These are phyloP conservation scores for Sebastes alutus DNA, from an alignment of 2,797 vertebrate species.

Conservation along the genomic window DNA sequence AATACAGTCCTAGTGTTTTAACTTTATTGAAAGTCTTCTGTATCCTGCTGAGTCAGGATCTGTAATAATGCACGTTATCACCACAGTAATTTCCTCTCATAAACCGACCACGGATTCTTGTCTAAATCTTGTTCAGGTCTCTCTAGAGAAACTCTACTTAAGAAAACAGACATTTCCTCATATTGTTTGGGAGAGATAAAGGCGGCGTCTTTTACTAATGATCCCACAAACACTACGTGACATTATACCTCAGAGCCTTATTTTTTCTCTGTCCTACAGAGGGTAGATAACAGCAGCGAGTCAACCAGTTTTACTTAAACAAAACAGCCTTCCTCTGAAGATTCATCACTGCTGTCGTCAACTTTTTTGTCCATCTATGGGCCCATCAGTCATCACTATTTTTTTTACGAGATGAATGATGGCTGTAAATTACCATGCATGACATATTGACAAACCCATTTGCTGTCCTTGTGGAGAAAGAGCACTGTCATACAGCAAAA, in stretches of 20 bases:
- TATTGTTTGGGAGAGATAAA: constrained; percentile 27
- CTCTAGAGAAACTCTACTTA: not conserved
- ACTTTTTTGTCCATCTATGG: constrained; percentile 48
- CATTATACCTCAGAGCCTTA: constrained; percentile 8
- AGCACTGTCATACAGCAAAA: constrained; percentile 36
- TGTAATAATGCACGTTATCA: not conserved
- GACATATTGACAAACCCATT: constrained; percentile 74
- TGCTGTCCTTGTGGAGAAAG: constrained; percentile 49
- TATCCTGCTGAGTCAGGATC: not conserved
- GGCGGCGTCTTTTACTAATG: constrained; percentile 1
- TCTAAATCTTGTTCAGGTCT: not conserved
- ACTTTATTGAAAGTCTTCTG: not conserved
- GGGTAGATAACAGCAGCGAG: constrained; percentile 23
- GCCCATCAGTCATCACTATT: constrained; percentile 56
- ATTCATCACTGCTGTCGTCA: constrained; percentile 59
- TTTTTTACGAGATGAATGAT: constrained; percentile 58
- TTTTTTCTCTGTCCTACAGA: constrained; percentile 12
- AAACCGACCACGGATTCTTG: not conserved
- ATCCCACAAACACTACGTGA: constrained; percentile 19
- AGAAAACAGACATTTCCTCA: not conserved
- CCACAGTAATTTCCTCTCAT: constrained; percentile 11
- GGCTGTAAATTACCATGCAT: constrained; percentile 63
- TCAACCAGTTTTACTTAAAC: constrained; percentile 41
- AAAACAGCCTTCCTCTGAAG: constrained; percentile 35
- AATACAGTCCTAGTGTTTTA: constrained; percentile 10